Percentiles rank a stretch among this genome's conserved stretches.
Conservation (phyloP, 1,140 invertebrate genomes). For the Drosophila kurseongensis region DNA sequence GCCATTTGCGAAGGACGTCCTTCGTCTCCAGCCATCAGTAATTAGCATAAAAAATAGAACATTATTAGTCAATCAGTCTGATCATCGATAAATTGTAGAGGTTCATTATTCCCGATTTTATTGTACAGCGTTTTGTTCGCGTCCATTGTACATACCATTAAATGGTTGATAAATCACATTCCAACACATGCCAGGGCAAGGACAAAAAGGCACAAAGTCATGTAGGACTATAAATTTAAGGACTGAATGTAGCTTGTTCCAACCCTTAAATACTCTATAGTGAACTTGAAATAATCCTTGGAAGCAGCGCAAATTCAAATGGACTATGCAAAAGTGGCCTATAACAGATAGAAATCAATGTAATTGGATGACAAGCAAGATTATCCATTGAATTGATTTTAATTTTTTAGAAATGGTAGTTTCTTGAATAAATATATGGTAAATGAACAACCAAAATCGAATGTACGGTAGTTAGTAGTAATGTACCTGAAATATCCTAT, state of each 20-base stretch:
- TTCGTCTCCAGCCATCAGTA: slow-evolving; percentile 1
- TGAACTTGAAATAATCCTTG: slow-evolving; percentile 17
- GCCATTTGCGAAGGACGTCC: neutral
- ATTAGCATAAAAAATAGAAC: slow-evolving; percentile 17
- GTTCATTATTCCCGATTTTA: slow-evolving; percentile 28
- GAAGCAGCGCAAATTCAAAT: neutral
- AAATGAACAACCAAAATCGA: neutral
- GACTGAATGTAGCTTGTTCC: slow-evolving; percentile 14
- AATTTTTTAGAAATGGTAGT: no score
- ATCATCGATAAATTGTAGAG: slow-evolving; percentile 15
- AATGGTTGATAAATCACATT: slow-evolving; percentile 41
- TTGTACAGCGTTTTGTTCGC: slow-evolving; percentile 7
- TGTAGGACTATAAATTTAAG: slow-evolving; percentile 37
- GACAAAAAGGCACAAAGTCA: slow-evolving; percentile 35
- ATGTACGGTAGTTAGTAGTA: neutral
- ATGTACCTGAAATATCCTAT: slow-evolving; percentile 12
- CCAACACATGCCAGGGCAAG: slow-evolving; percentile 19
- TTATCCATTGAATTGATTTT: no score
- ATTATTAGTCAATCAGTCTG: slow-evolving; percentile 10
- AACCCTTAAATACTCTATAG: slow-evolving; percentile 30
- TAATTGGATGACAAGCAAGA: no score
- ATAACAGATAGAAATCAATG: no score
- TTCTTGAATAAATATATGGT: neutral
- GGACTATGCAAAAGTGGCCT: neutral
- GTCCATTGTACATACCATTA: slow-evolving; percentile 31